Base-by-base conservation (phyloP, 1,140 invertebrate genomes). In the Sminthurinus signatus region DNA sequence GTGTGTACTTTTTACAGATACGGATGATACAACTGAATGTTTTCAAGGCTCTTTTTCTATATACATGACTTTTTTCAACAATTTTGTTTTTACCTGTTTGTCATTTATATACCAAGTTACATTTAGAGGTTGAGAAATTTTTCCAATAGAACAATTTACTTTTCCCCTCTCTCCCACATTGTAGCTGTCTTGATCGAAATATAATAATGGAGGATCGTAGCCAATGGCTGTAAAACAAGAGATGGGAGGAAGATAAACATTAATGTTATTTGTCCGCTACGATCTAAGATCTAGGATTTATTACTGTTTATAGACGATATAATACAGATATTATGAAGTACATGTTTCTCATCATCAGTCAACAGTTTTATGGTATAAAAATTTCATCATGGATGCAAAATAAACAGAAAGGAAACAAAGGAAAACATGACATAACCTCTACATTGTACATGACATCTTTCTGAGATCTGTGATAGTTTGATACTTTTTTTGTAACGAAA, bases 101-200 rank as follows among this genome's bases (percentile, higher is more conserved):
- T 62, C 68, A 52, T 73, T 66, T 12, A 73, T 69, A 39, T 62
- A 72, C 72, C 72, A 73, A 21, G 67, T 67, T 17, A 73, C 61
- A 54, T 73, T 73, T 1, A 63, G 61, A 4, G 65, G 19, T 25
- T 67, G 72, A 19, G 55, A 72, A 14, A 69, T 69, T 21, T 50
- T 60, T 14, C 61, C 59, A 8, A 71, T 42, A 31, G 56, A 59
- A 48, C 72, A 73, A 52, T 71, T 73, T 14, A 66, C 69, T 43
- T 57, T 52, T 5, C 61, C 65, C 8, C 14, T 56, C 17, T 73
- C 69, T 46, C 72, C 72, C 23, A 62, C 67, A 55, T 67, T 68
- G 54, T 73, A 73, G 32, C 36, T 28, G 27, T 59, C 27, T 27
- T 70, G 64, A 28, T 67, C 62, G 44, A 69, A 60, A 31, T 31